phyloP scores from a whole-genome alignment of 2,113 vertebrate species.

The Gobiocypris rarus region DNA sequence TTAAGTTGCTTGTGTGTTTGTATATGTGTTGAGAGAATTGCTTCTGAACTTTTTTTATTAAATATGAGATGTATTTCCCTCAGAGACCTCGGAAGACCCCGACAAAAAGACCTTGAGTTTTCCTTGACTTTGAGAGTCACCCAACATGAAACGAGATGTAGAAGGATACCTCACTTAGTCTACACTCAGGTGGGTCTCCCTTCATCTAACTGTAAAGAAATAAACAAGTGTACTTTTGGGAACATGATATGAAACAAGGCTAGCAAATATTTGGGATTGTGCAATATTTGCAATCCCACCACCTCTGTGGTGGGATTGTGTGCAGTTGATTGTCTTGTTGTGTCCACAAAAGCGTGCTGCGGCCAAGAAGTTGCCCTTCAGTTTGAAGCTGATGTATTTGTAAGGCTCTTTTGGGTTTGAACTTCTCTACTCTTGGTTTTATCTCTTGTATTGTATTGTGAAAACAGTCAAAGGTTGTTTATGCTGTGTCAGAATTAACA shows the following conservation, averaged over 20 bases:
- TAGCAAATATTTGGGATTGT: constrained; percentile 14
- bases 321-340: constrained; percentile 58
- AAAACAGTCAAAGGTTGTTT: neutral
- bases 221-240: constrained; percentile 42
- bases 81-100: constrained; percentile 40
- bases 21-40: constrained; percentile 46
- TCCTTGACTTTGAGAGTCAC: constrained; percentile 39
- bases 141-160: constrained; percentile 37
- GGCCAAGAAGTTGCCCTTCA: neutral
- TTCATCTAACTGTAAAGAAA: constrained; percentile 54
- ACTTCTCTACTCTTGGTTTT: neutral
- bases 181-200: constrained; percentile 38
- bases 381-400: neutral
- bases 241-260: constrained; percentile 56
- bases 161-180: constrained; percentile 25
- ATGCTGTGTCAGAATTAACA: neutral
- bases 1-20: constrained; percentile 38
- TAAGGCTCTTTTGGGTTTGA: neutral
- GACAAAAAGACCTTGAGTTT: constrained; percentile 55
- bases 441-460: neutral
- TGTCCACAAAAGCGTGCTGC: neutral
- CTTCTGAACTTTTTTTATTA: constrained; percentile 65
- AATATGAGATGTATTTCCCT: constrained; percentile 63
- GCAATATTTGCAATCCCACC: too few relatives aligned
- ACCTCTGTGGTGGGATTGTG: constrained; percentile 46